phyloP scores from a whole-genome alignment of 2,888 invertebrate genomes.

The Drosophila stalkeri region DNA sequence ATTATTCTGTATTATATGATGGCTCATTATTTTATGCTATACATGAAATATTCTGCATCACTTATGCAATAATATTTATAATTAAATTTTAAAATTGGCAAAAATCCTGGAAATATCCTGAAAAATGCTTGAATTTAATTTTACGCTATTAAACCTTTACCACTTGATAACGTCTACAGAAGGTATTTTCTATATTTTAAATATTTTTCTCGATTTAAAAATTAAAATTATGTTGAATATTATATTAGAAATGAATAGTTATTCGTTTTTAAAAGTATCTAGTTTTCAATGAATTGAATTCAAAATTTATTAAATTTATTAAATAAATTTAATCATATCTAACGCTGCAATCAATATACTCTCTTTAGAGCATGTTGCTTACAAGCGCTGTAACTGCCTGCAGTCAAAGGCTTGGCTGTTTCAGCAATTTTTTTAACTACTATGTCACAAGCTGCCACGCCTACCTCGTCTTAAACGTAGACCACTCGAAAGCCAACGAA shows the following conservation, averaged over 20 bases:
- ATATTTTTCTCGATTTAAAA: slow-evolving; percentile 1
- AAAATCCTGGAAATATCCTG: not conserved
- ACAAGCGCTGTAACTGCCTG: not conserved
- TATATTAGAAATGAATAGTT: slow-evolving; percentile 86
- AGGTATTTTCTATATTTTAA: not conserved
- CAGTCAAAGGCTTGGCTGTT: slow-evolving; percentile 10
- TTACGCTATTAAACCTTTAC: no score
- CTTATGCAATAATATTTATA: no score
- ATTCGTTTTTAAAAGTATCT: slow-evolving; percentile 89
- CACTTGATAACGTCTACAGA: no score
- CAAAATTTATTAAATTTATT: not conserved
- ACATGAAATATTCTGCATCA: no score
- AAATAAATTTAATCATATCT: no score
- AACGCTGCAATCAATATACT: not conserved
- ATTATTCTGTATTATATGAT: not conserved
- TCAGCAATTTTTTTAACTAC: slow-evolving; percentile 8
- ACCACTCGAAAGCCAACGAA: slow-evolving; percentile 17
- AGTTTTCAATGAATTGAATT: slow-evolving; percentile 85
- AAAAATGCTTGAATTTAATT: not conserved
- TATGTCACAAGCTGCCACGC: slow-evolving; percentile 10
- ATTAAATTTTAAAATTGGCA: not conserved
- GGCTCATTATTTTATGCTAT: no score
- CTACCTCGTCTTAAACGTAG: slow-evolving; percentile 5
- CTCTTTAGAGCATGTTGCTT: not conserved
- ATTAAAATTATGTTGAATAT: not conserved